Conservation (phyloP, 2,888 invertebrate genomes). For the Melinaea marsaeus region DNA sequence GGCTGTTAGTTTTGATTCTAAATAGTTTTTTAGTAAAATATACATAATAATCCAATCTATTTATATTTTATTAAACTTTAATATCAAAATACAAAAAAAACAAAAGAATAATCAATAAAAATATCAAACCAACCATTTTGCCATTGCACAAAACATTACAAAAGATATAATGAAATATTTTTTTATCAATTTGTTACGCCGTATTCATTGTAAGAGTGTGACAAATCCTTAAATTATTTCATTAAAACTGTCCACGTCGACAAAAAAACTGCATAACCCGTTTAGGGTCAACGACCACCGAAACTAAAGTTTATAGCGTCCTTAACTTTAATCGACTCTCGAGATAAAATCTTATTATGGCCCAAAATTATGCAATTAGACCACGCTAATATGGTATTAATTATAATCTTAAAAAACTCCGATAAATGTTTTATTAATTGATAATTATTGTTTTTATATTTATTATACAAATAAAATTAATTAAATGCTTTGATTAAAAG, state of each 20-base stretch:
- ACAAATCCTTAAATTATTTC: slow-evolving; percentile 33
- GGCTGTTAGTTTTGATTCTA: too few species aligned
- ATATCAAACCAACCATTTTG: background rate
- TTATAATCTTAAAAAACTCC: background rate
- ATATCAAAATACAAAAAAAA: too few species aligned
- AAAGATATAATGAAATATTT: slow-evolving; percentile 24
- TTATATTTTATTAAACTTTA: too few species aligned
- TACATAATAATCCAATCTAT: too few species aligned
- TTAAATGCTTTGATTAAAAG: too few species aligned
- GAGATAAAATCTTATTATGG: slow-evolving; percentile 27
- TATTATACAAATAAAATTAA: too few species aligned
- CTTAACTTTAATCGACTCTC: slow-evolving; percentile 26
- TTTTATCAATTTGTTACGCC: slow-evolving; percentile 13
- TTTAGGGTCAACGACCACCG: slow-evolving; percentile 23
- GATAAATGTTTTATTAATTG: background rate
- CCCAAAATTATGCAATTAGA: slow-evolving; percentile 24
- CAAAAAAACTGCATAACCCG: slow-evolving; percentile 24
- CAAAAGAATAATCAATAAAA: too few species aligned
- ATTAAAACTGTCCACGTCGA: slow-evolving; percentile 28
- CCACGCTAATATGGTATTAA: slow-evolving; percentile 11
- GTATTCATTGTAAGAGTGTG: slow-evolving; percentile 22
- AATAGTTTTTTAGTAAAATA: too few species aligned
- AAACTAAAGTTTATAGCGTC: slow-evolving; percentile 22
- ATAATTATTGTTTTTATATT: too few species aligned
- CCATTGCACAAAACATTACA: slow-evolving; percentile 20